Evolutionary conservation across 2,113 vertebrate species (phyloP).

Genomic region (Scatophagus argus): DNA sequence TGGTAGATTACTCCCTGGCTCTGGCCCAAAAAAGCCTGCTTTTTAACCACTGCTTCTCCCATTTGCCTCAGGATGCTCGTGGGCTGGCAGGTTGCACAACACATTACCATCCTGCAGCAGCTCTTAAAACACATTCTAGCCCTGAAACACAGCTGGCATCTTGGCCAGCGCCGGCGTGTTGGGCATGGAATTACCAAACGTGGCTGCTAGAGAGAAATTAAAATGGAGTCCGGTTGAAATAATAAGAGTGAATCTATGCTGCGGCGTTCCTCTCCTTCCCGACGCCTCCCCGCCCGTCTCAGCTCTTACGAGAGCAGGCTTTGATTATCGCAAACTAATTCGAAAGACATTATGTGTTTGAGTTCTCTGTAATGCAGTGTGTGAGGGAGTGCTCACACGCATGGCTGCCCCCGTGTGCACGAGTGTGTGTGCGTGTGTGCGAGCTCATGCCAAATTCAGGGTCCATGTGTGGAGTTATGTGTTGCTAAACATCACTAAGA

Average conservation of each 20-base stretch:
- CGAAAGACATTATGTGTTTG: constrained; percentile 50
- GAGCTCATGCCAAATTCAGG: constrained; percentile 76
- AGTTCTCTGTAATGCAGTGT: constrained; percentile 47
- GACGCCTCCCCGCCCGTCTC: constrained; percentile 28
- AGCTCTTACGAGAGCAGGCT: constrained; percentile 33
- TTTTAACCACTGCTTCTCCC: constrained; percentile 86
- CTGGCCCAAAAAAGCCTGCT: constrained; percentile 81
- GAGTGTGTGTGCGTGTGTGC: constrained; percentile 63
- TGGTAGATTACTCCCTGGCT: constrained; percentile 83
- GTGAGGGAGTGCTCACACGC: constrained; percentile 52
- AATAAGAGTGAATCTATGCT: constrained; percentile 63
- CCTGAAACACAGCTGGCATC: constrained; percentile 83
- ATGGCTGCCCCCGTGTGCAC: constrained; percentile 60
- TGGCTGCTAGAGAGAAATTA: constrained; percentile 68
- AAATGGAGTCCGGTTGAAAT: constrained; percentile 72
- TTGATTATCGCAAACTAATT: constrained; percentile 62
- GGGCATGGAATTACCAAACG: constrained; percentile 57
- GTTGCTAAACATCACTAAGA: constrained; percentile 82
- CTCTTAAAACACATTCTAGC: constrained; percentile 86
- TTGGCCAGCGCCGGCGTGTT: constrained; percentile 74
- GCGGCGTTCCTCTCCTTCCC: constrained; percentile 55
- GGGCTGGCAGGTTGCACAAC: constrained; percentile 82
- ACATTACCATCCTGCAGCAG: constrained; percentile 83
- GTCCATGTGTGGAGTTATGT: constrained; percentile 80
- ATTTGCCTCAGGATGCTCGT: constrained; percentile 82